Evolutionary conservation across 2,888 invertebrate genomes (phyloP), one percentile per base, ranked within the genome.

Genomic region (Cacoxenus indagator): DNA sequence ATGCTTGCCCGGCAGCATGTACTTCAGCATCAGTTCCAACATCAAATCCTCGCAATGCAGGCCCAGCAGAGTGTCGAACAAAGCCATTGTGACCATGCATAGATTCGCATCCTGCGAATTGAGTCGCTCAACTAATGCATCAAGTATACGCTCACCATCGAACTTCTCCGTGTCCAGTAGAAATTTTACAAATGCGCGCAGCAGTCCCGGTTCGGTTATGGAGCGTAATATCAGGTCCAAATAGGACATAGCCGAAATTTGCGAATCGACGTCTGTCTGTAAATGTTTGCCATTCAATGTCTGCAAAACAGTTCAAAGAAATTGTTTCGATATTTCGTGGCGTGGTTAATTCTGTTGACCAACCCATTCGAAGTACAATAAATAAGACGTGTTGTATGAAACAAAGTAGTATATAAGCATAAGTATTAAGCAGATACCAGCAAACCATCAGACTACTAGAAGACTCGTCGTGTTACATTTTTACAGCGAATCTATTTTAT

Each of bases 1-100:
- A 88, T 95, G 95, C 19, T 92, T 91, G 82, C 94, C 94, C 0
- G 95, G 94, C 78, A 93, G 90, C 74, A 98, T 90, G 85, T 96
- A 93, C 84, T 95, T 95, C 84, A 96, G 92, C 59, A 97, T 91
- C 62, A 98, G 89, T 84, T 97, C 96, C 78, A 97, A 89, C 95
- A 99, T 96, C 57, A 98, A 92, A 87, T 99, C 99, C 88, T 99
- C 99, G 89, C 97, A 98, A 88, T 97, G 95, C 71, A 98, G 89
- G 80, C 95, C 94, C 65, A 98, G 91, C 70, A 99, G 90, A 0
- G 97, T 96, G 86, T 96, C 95, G 88, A 99, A 95, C 11, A 99
- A 89, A 0, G 96, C 93, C 78, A 99, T 89, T 0, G 98, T 95
- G 9, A 97, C 96, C 81, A 97, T 91, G 73, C 96, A 95, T 84